These are phyloP conservation scores for Patiria miniata DNA, from an alignment of 35 echinoderm and acorn worm species.

Conservation along the genomic window DNA sequence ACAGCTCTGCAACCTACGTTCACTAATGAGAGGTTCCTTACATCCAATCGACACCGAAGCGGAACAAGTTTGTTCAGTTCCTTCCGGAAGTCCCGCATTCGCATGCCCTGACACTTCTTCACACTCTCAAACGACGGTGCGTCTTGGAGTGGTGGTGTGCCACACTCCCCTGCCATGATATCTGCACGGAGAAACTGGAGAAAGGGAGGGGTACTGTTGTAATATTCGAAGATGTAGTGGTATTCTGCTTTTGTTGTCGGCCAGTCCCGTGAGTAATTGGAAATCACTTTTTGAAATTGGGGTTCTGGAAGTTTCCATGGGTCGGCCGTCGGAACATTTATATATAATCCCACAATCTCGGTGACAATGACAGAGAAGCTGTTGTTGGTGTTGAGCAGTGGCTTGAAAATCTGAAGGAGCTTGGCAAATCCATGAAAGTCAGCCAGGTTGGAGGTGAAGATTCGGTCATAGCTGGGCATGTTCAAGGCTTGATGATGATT, in stretches of 20 bases:
- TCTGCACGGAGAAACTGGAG: too few relatives aligned
- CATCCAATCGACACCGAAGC: background rate
- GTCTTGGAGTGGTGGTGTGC: background rate
- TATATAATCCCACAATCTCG: background rate
- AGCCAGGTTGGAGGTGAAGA: conserved; percentile 32
- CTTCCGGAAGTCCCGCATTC: background rate
- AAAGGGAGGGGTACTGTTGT: too few relatives aligned
- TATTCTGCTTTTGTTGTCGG: too few relatives aligned
- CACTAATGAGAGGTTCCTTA: background rate
- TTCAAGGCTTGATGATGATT: background rate
- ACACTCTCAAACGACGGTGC: background rate
- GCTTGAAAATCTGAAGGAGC: conserved; percentile 11
- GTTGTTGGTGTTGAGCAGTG: background rate
- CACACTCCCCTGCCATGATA: background rate
- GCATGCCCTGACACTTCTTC: background rate
- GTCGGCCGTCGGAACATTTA: background rate
- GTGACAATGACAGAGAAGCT: background rate
- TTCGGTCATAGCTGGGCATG: conserved; percentile 15
- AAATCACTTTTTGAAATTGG: too few relatives aligned
- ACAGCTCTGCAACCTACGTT: background rate
- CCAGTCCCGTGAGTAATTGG: too few relatives aligned
- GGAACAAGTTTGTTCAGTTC: conserved; percentile 12
- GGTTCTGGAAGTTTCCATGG: background rate
- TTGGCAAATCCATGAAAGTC: background rate
- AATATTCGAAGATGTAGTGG: too few relatives aligned